Evolutionary conservation across 2,888 invertebrate genomes (phyloP).

Genomic region (Cataglyphis livida): DNA sequence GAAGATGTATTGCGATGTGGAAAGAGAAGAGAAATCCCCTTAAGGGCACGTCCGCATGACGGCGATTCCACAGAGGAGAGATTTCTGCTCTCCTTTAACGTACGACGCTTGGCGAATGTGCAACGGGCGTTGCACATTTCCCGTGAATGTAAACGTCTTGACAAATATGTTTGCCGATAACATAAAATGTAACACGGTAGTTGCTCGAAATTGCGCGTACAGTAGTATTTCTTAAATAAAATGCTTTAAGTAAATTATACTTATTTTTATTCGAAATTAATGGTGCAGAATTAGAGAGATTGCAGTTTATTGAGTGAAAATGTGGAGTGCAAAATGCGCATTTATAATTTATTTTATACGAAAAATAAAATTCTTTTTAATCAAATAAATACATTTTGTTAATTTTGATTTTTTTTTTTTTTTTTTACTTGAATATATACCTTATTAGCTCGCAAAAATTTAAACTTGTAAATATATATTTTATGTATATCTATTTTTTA

Average conservation of each 20-base stretch:
- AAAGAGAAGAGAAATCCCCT: slow-evolving; percentile 23
- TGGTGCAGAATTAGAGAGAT: background rate
- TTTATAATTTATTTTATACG: background rate
- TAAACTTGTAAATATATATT: too few species aligned
- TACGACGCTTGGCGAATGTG: background rate
- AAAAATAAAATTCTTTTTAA: too few species aligned
- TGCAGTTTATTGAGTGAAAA: background rate
- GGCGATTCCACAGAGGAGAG: background rate
- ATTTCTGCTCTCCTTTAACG: slow-evolving; percentile 9
- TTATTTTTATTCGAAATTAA: slow-evolving; percentile 5
- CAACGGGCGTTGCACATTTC: background rate
- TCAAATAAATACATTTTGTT: too few species aligned
- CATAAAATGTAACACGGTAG: background rate
- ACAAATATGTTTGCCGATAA: background rate
- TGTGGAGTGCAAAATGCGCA: background rate
- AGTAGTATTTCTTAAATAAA: background rate
- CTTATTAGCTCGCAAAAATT: too few species aligned
- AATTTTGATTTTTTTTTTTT: too few species aligned
- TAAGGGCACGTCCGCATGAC: background rate
- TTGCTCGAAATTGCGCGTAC: background rate
- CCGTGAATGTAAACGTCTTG: background rate
- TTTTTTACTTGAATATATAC: too few species aligned
- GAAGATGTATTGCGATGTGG: slow-evolving; percentile 31
- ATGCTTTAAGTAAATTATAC: background rate
- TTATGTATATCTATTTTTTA: too few species aligned